Percentiles rank a stretch among this genome's conserved stretches.
These are phyloP conservation scores for Leptodactylus fallax DNA, from an alignment of 2,797 vertebrate genomes.

Conservation along the genomic window DNA sequence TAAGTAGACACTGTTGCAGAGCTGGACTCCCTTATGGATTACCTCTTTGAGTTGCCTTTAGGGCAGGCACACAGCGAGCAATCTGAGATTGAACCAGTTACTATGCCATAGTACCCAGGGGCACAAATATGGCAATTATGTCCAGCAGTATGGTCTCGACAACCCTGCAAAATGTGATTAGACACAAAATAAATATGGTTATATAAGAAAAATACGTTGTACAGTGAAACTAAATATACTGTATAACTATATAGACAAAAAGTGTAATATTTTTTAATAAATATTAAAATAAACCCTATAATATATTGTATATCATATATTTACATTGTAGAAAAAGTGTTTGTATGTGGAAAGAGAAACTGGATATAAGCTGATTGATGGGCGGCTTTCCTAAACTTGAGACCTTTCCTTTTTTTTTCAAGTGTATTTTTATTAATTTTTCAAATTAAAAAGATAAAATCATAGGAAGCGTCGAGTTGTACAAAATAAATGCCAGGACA, in stretches of 20 bases:
- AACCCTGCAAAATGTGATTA: constrained; percentile 76
- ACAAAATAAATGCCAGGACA: no score
- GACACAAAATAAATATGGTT: background rate
- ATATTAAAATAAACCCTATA: background rate
- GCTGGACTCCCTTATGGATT: background rate
- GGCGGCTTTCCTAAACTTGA: no score
- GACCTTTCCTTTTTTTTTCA: no score
- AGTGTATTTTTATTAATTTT: no score
- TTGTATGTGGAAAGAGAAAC: no score
- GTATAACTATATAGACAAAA: no score
- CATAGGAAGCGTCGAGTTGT: no score
- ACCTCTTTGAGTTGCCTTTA: constrained; percentile 78
- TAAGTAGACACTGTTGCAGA: no score
- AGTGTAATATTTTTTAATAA: background rate
- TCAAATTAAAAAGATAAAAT: no score
- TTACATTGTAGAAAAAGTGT: no score
- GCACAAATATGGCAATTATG: constrained; percentile 83
- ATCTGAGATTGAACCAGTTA: constrained; percentile 82
- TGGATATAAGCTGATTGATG: no score
- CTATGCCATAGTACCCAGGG: constrained; percentile 84
- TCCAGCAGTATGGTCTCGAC: constrained; percentile 86
- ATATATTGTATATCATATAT: no score
- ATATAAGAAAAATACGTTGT: background rate
- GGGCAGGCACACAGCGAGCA: constrained; percentile 91
- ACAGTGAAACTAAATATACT: background rate